Percentiles rank a stretch among this genome's conserved stretches.
Conservation (phyloP, 1,140 invertebrate species). For the Maconellicoccus hirsutus region DNA sequence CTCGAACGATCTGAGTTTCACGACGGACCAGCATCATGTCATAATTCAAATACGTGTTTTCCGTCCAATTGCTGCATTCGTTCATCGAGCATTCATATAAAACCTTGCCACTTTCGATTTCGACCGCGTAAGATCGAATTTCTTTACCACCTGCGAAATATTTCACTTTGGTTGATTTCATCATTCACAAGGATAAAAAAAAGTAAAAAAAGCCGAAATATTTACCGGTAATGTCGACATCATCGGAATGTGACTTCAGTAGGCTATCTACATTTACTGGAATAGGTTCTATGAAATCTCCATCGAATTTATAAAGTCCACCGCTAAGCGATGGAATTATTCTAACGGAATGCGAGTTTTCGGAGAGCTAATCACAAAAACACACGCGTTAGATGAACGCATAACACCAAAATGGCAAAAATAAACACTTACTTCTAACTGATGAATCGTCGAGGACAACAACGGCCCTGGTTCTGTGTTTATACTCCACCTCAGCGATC, state of each 20-base stretch:
- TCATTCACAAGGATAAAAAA: no score
- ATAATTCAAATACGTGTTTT: conserved; percentile 36
- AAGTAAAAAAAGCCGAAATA: not conserved
- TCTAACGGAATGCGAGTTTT: conserved; percentile 71
- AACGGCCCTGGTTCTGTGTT: conserved; percentile 58
- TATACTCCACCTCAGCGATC: conserved; percentile 59
- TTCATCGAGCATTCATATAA: conserved; percentile 63
- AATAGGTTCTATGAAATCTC: conserved; percentile 70
- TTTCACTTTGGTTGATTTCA: not conserved
- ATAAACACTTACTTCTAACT: conserved; percentile 53
- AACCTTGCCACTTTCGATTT: conserved; percentile 58
- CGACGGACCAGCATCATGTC: conserved; percentile 56
- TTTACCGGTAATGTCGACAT: conserved; percentile 71
- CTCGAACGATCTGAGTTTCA: conserved; percentile 72
- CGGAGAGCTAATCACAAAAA: conserved; percentile 51
- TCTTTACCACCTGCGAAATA: conserved; percentile 41
- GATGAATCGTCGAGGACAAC: conserved; percentile 72
- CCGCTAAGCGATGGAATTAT: conserved; percentile 86
- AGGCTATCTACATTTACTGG: conserved; percentile 75
- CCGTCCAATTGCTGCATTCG: conserved; percentile 53
- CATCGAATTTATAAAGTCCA: conserved; percentile 80
- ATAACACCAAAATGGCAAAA: not conserved
- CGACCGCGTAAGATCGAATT: conserved; percentile 49
- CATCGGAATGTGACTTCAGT: conserved; percentile 69
- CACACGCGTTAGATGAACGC: not conserved